phyloP scores from a whole-genome alignment of 2,888 invertebrate genomes.

The Tenthredo mesomela region DNA sequence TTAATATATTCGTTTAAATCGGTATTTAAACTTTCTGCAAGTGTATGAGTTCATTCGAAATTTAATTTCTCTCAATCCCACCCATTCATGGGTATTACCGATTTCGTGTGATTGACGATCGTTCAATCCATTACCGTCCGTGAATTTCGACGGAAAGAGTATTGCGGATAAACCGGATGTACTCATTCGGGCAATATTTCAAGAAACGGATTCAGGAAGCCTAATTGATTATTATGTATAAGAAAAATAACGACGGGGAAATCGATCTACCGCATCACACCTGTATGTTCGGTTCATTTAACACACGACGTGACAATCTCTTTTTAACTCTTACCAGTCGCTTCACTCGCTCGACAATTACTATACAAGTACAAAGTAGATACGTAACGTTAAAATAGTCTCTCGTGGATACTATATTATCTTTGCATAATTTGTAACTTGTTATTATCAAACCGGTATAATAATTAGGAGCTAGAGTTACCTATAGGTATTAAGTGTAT shows the following conservation, averaged over 20 bases:
- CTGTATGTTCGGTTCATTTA: background rate
- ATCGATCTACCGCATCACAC: background rate
- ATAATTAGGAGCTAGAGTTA: background rate
- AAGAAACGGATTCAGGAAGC: background rate
- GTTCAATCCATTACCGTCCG: background rate
- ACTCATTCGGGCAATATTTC: background rate
- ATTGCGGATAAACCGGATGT: constrained; percentile 3
- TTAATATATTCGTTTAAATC: background rate
- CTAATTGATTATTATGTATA: background rate
- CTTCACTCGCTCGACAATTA: background rate
- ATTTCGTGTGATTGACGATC: background rate
- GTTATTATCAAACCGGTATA: constrained; percentile 16
- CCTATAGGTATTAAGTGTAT: background rate
- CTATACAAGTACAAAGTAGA: background rate
- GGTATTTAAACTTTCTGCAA: too few relatives aligned
- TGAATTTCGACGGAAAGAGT: background rate
- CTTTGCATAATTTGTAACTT: background rate
- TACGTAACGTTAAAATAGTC: background rate
- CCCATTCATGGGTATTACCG: background rate
- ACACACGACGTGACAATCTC: background rate
- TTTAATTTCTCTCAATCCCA: background rate
- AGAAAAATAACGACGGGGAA: background rate
- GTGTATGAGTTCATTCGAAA: background rate
- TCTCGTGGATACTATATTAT: background rate
- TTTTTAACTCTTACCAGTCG: background rate